Evolutionary conservation across 2,888 invertebrate species (phyloP), one percentile per base, ranked within the genome.

Genomic region (Cryptus viduatorius): DNA sequence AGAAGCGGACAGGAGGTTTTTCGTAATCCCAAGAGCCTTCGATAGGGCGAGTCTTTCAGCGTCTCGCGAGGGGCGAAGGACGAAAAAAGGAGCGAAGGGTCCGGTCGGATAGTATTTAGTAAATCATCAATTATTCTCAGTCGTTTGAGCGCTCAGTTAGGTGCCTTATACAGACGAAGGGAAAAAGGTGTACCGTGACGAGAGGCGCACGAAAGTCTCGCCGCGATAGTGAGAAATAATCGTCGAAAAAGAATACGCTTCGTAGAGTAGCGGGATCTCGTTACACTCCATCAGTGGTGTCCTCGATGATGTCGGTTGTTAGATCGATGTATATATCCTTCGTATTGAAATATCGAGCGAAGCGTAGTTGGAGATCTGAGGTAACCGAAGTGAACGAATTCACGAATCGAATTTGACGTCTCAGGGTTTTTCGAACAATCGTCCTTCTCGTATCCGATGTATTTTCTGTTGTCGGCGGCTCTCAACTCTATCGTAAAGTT

Each of bases 231-330:
- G 37, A 4, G 37, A n/a, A 48, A 31, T 31, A 31, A 44, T 4
- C 1, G 29, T 0, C 44, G 48, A n/a, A n/a, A 37, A 5, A 24
- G 68, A 61, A 16, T 77, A 77, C 29, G n/a, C 44, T 80, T 46
- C 67, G 16, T 61, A 46, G 78, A 69, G 48, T 56, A 56, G 53
- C 53, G 50, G 61, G 61, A 78, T 78, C 73, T 79, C 42, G 84
- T 81, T 75, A 81, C 75, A 67, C 65, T 81, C n/a, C 24, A 71
- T 75, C 75, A 71, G 73, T 65, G 42, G 16, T 75, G 64, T 75
- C 50, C 72, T 81, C 77, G 68, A 46, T 19, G 14, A 71, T 59
- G 59, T 72, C 46, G 44, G 19, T 50, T 12, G 19, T 50, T 12
- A 24, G 24, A 24, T 24, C 24, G 24, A 24, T 24, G 44, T 19